Percentiles rank a stretch among this genome's conserved stretches.
Evolutionary conservation across 2,113 vertebrate species (phyloP).

Genomic region (Etheostoma spectabile): DNA sequence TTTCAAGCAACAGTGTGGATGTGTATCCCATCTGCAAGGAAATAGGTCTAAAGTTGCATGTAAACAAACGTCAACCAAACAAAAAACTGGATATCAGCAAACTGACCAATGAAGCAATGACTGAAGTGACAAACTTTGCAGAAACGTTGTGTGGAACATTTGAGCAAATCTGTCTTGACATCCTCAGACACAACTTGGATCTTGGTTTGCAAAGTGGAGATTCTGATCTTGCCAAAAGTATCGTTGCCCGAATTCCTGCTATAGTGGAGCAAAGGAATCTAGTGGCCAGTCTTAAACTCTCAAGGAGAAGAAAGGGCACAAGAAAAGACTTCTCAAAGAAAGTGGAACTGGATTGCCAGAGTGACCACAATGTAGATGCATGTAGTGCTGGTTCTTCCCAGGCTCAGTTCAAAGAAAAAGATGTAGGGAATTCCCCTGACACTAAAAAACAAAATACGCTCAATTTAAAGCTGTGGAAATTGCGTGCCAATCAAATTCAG

Average conservation of each 20-base stretch:
- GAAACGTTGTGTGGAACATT: slow-evolving; percentile 49
- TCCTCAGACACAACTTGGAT: slow-evolving; percentile 50
- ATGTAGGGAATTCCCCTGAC: not conserved
- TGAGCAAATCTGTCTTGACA: slow-evolving; percentile 46
- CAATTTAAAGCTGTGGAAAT: slow-evolving; percentile 28
- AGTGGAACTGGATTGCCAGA: not conserved
- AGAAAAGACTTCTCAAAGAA: not conserved
- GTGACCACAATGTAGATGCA: not conserved
- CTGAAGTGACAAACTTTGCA: slow-evolving; percentile 44
- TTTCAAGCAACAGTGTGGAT: not conserved
- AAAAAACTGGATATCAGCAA: slow-evolving; percentile 22
- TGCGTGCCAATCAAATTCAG: slow-evolving; percentile 8
- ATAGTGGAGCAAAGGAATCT: not conserved
- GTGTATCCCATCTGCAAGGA: slow-evolving; percentile 35
- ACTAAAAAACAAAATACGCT: not conserved
- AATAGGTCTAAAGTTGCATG: slow-evolving; percentile 38
- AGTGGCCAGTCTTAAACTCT: accelerated
- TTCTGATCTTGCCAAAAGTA: slow-evolving; percentile 8
- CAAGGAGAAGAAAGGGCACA: not conserved
- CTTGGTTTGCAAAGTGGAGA: slow-evolving; percentile 8
- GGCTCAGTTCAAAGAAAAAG: not conserved
- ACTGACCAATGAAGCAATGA: slow-evolving; percentile 43
- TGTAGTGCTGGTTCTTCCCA: not conserved
- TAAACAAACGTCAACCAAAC: not conserved
- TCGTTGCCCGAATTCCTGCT: slow-evolving; percentile 3